A percentile compares a stretch with the other conserved stretches of the same genome.
Conservation (phyloP, 2,797 vertebrate genomes). For the Artibeus jamaicensis region DNA sequence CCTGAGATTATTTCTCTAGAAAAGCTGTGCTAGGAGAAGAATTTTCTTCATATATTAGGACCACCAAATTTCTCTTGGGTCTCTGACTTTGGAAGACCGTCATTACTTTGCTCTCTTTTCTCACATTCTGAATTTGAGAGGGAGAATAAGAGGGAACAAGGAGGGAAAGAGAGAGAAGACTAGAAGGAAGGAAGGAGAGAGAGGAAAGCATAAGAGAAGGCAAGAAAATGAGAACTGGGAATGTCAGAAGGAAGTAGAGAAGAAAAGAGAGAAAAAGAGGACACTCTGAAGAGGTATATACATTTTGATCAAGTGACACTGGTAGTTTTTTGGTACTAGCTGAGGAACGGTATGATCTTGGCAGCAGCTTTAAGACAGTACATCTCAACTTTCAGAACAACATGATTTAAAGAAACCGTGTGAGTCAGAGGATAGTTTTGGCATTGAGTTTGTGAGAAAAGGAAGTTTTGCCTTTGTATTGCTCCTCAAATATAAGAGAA, state of each 20-base stretch:
- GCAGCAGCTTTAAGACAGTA: conserved; percentile 9
- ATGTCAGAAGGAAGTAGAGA: not conserved
- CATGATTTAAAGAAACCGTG: conserved; percentile 19
- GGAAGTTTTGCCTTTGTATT: conserved; percentile 60
- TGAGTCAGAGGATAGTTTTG: conserved; percentile 71
- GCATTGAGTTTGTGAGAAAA: conserved; percentile 53
- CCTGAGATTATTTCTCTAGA: not conserved
- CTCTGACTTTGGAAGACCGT: not conserved
- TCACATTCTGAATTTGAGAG: not conserved
- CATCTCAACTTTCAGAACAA: conserved; percentile 55
- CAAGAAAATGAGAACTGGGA: not conserved
- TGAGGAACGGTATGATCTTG: conserved; percentile 24
- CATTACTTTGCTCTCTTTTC: not conserved
- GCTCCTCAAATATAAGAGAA: conserved; percentile 60
- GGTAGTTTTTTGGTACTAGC: not conserved
- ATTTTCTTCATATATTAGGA: not conserved
- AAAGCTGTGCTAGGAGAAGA: not conserved
- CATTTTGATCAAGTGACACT: not conserved
- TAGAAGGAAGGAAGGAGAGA: not conserved
- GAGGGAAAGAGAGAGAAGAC: not conserved
- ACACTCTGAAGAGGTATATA: not conserved
- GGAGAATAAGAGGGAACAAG: not conserved
- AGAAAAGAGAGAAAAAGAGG: not conserved
- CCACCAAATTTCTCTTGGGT: not conserved
- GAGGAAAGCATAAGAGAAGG: not conserved